These are phyloP conservation scores for Poeciliopsis occidentalis DNA, from an alignment of 2,113 vertebrate species.

Conservation along the genomic window DNA sequence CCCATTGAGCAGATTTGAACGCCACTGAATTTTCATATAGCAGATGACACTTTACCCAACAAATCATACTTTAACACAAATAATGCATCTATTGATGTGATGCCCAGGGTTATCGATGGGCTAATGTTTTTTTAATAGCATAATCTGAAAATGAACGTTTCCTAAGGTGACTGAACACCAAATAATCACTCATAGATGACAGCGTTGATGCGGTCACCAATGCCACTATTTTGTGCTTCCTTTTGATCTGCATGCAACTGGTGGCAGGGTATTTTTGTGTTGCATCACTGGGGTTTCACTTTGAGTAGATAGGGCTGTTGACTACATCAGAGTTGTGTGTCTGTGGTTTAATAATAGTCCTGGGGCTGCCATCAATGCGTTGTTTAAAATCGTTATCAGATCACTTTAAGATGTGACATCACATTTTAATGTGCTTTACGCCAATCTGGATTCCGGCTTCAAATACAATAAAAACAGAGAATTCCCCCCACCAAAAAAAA, in stretches of 20 bases:
- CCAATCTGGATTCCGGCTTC: background rate
- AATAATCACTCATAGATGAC: background rate
- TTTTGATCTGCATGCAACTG: background rate
- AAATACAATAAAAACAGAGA: background rate
- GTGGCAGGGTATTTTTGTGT: background rate
- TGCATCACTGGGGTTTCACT: background rate
- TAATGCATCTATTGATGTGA: no score
- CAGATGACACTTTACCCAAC: no score
- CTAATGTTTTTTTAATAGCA: no score
- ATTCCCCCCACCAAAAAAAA: no score
- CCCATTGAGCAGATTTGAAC: no score
- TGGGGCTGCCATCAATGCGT: background rate
- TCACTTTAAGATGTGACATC: background rate
- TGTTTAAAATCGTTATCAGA: slow-evolving; percentile 6
- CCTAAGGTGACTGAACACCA: background rate
- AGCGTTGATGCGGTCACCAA: background rate
- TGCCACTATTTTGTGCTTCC: background rate
- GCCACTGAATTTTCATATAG: no score
- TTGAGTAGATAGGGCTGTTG: background rate
- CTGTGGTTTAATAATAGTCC: slow-evolving; percentile 4
- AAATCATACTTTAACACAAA: no score
- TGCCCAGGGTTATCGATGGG: no score
- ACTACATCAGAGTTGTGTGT: background rate
- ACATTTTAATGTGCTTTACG: background rate
- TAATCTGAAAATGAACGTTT: background rate